Percentiles rank a stretch among this genome's conserved stretches.
Evolutionary conservation across 2,797 vertebrate genomes (phyloP).

Genomic region (Eulemur albifrons): DNA sequence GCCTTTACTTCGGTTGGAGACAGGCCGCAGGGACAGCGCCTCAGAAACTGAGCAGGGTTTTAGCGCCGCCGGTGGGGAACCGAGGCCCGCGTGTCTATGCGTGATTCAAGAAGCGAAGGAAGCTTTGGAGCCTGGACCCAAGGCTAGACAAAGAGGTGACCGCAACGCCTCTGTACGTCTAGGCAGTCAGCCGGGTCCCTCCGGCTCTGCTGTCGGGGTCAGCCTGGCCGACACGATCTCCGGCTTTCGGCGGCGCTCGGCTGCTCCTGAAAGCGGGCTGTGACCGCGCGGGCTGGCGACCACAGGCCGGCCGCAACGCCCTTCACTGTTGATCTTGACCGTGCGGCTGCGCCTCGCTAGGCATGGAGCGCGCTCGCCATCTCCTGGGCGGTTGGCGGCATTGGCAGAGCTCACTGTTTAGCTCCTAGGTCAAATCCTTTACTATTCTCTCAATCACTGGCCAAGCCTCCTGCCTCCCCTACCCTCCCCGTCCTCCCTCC

Average conservation of each 20-base stretch:
- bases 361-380: constrained; percentile 83
- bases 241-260: neutral
- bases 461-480: neutral
- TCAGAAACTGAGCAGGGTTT: neutral
- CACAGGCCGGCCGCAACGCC: neutral
- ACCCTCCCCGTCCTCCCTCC: neutral
- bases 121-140: neutral
- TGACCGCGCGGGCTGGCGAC: constrained; percentile 43
- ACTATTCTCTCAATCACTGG: neutral
- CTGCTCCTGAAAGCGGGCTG: constrained; percentile 22
- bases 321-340: constrained; percentile 72
- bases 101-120: neutral
- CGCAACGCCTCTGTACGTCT: neutral
- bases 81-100: neutral
- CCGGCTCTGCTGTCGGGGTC: neutral
- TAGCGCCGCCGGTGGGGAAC: neutral
- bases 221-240: neutral
- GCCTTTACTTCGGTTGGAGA: neutral
- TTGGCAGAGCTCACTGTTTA: constrained; percentile 27
- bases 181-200: neutral
- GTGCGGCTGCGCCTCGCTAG: neutral
- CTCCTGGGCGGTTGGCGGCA: constrained; percentile 82
- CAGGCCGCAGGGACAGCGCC: neutral
- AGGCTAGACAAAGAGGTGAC: constrained; percentile 42
- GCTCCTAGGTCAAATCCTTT: neutral